Conservation (phyloP, 2,888 invertebrate species). For the Ceramica pisi region DNA sequence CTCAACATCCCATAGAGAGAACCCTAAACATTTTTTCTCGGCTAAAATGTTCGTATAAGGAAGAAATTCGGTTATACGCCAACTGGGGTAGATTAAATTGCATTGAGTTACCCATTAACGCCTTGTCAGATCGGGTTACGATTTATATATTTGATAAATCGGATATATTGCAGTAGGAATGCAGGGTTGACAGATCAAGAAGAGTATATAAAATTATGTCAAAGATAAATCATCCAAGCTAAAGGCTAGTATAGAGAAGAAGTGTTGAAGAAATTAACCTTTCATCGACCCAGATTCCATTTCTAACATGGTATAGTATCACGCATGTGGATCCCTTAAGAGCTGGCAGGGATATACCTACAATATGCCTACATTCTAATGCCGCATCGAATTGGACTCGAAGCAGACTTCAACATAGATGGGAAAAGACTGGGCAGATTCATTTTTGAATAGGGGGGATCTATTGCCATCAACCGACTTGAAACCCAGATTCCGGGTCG, state of each 20-base stretch:
- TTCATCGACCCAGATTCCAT: background rate
- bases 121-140: constrained; percentile 90
- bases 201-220: background rate
- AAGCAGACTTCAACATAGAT: no score
- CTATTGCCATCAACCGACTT: background rate
- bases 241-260: background rate
- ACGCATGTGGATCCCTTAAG: background rate
- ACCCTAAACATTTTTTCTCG: constrained; percentile 63
- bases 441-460: background rate
- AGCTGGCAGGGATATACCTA: background rate
- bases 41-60: constrained; percentile 67
- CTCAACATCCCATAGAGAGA: constrained; percentile 36
- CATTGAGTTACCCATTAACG: constrained; percentile 90
- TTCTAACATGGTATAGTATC: background rate
- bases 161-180: constrained; percentile 76
- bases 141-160: constrained; percentile 88
- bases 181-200: constrained; percentile 25
- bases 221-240: background rate
- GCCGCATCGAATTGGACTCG: no score
- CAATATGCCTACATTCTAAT: background rate
- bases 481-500: background rate
- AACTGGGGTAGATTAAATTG: constrained; percentile 89
- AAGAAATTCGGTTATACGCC: constrained; percentile 84
- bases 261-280: background rate
- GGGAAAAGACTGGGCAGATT: no score